Evolutionary conservation across 2,888 invertebrate genomes (phyloP).

Genomic region (Lasioglossum calceatum): DNA sequence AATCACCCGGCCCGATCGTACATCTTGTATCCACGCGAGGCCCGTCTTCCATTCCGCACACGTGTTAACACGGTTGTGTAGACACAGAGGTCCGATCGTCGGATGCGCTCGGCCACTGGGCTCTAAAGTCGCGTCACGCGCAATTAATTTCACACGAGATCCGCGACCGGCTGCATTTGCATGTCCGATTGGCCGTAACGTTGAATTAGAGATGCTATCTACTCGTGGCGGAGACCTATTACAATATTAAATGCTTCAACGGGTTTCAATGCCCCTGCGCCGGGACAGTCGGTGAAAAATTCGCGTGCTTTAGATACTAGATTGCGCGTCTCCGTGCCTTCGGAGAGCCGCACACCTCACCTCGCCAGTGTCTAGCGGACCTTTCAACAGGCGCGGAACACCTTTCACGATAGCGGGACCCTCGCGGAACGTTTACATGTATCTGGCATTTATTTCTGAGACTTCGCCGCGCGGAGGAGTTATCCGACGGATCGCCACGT

Average conservation of each 20-base stretch:
- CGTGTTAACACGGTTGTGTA: slow-evolving; percentile 50
- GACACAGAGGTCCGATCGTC: slow-evolving; percentile 41
- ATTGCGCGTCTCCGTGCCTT: slow-evolving; percentile 46
- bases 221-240: slow-evolving; percentile 56
- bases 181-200: slow-evolving; percentile 68
- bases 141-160: slow-evolving; percentile 75
- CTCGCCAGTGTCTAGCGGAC: background rate
- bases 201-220: slow-evolving; percentile 72
- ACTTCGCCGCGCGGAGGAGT: background rate
- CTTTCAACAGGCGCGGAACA: slow-evolving; percentile 15
- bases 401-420: slow-evolving; percentile 26
- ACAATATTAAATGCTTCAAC: slow-evolving; percentile 71
- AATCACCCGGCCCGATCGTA: slow-evolving; percentile 41
- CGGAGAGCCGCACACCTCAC: slow-evolving; percentile 13
- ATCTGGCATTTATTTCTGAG: slow-evolving; percentile 15
- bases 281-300: slow-evolving; percentile 32
- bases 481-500: background rate
- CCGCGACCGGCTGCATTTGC: slow-evolving; percentile 70
- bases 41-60: slow-evolving; percentile 42
- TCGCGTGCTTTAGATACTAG: slow-evolving; percentile 53
- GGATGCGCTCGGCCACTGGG: slow-evolving; percentile 42
- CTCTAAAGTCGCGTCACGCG: slow-evolving; percentile 67
- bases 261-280: slow-evolving; percentile 46
- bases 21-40: slow-evolving; percentile 43
- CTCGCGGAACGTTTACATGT: slow-evolving; percentile 4